These are phyloP conservation scores for Vultur gryphus DNA, from an alignment of 2,797 vertebrate species.

Conservation along the genomic window DNA sequence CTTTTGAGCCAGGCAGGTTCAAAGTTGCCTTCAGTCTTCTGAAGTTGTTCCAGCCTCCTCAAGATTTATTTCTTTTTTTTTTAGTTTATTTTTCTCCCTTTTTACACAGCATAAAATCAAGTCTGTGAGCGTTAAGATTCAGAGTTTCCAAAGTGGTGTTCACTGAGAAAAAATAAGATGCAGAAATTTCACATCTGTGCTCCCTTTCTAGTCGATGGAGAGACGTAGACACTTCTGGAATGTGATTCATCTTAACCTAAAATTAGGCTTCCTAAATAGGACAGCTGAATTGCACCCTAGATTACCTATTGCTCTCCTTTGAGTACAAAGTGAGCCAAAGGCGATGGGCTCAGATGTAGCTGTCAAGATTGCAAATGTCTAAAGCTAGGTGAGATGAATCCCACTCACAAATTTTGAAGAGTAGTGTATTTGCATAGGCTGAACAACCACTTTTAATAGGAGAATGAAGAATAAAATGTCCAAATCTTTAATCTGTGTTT, in stretches of 20 bases:
- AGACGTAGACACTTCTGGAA: slow-evolving; percentile 43
- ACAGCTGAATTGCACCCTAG: slow-evolving; percentile 4
- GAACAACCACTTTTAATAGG: background rate
- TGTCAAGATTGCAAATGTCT: background rate
- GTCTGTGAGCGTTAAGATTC: slow-evolving; percentile 6
- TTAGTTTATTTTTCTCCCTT: background rate
- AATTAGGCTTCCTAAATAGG: slow-evolving; percentile 60
- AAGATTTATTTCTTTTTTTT: background rate
- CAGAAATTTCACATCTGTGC: slow-evolving; percentile 28
- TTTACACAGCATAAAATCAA: background rate
- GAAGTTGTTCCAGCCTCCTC: background rate
- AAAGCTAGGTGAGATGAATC: background rate
- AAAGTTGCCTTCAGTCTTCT: background rate
- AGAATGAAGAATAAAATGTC: background rate
- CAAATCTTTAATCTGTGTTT: background rate
- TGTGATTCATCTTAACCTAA: slow-evolving; percentile 63
- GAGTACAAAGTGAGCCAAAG: background rate
- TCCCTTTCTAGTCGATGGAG: slow-evolving; percentile 4
- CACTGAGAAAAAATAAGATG: slow-evolving; percentile 22
- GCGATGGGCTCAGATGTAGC: background rate
- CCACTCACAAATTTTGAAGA: background rate
- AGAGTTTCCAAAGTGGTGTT: background rate
- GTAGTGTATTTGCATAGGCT: background rate
- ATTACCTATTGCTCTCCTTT: slow-evolving; percentile 46
- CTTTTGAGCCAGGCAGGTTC: background rate